phyloP scores from a whole-genome alignment of 2,888 invertebrate species.

The Callosobruchus maculatus region DNA sequence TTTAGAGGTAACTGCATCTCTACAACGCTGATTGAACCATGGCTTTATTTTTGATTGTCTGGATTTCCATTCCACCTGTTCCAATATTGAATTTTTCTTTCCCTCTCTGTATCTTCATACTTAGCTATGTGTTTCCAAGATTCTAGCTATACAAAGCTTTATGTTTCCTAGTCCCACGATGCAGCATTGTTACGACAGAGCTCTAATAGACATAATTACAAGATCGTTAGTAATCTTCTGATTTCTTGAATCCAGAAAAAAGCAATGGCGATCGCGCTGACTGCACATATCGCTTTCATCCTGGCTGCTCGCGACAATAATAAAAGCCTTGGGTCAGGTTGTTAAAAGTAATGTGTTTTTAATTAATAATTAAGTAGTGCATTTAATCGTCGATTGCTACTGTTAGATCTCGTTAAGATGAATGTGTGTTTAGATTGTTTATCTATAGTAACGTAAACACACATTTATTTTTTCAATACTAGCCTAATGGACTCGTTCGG shows the following conservation, averaged over 20 bases:
- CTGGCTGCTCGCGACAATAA: background rate
- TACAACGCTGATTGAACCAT: too few relatives aligned
- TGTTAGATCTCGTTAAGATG: background rate
- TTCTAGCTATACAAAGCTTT: background rate
- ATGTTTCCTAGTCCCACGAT: background rate
- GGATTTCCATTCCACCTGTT: too few relatives aligned
- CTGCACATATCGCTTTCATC: background rate
- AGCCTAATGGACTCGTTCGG: background rate
- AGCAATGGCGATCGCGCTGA: background rate
- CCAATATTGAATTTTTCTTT: too few relatives aligned
- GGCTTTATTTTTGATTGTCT: too few relatives aligned
- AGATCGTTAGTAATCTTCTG: background rate
- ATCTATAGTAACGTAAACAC: background rate
- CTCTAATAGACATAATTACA: background rate
- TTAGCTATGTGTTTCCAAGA: background rate
- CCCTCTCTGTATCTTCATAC: background rate
- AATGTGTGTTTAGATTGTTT: background rate
- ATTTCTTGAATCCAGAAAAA: background rate
- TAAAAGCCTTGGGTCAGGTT: background rate
- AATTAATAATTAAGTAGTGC: background rate
- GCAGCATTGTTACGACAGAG: background rate
- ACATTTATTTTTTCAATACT: background rate
- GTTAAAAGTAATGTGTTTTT: background rate
- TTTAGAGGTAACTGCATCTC: too few relatives aligned
- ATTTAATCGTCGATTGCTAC: background rate